These are phyloP conservation scores for Pollenia labialis DNA, from an alignment of 2,888 invertebrate species.

Conservation along the genomic window DNA sequence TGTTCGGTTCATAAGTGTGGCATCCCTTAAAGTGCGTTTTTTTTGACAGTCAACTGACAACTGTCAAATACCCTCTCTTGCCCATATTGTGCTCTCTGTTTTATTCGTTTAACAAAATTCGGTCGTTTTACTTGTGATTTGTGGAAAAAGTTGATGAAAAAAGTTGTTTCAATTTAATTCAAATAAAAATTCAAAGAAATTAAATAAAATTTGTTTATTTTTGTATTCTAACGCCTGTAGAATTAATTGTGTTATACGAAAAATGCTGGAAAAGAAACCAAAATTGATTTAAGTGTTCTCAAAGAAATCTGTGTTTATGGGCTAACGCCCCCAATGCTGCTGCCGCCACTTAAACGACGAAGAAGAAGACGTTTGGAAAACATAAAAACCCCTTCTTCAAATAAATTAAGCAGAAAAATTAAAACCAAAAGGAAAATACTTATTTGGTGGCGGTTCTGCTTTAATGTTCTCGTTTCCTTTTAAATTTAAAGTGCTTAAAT, in stretches of 20 bases:
- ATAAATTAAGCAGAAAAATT: conserved; percentile 4
- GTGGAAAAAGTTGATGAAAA: conserved; percentile 42
- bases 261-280: not conserved
- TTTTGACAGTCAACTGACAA: conserved; percentile 29
- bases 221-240: not conserved
- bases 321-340: conserved; percentile 70
- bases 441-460: conserved; percentile 3
- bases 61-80: conserved; percentile 38
- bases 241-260: not conserved
- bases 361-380: conserved; percentile 31
- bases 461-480: not conserved
- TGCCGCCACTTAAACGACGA: conserved; percentile 48
- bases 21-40: not conserved
- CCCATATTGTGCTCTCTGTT: conserved; percentile 55
- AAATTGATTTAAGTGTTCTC: not conserved
- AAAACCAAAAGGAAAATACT: not conserved
- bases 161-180: conserved; percentile 20
- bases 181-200: conserved; percentile 34
- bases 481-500: conserved; percentile 10
- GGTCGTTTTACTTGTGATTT: conserved; percentile 63
- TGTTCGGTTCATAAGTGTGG: not conserved
- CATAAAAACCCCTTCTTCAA: conserved; percentile 13
- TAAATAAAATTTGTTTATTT: conserved; percentile 9
- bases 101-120: conserved; percentile 62
- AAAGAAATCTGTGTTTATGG: conserved; percentile 59